Evolutionary conservation across 1,140 invertebrate species (phyloP).

Genomic region (Trachymyrmex septentrionalis): DNA sequence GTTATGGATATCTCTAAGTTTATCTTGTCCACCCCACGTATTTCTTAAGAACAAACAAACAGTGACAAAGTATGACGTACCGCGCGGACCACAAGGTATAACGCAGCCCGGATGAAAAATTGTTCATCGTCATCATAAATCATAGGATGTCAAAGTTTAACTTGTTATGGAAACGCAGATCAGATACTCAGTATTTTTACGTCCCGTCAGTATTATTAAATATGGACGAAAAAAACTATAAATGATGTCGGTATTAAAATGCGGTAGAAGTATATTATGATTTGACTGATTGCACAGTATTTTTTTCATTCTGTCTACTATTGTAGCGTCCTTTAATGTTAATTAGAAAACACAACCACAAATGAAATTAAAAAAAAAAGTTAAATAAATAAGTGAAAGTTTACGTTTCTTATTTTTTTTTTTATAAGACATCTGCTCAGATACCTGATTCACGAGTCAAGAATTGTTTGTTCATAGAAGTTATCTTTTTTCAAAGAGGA

Average conservation of each 20-base stretch:
- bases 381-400: neutral
- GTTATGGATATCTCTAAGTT: neutral
- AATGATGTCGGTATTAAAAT: neutral
- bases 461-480: slow-evolving; percentile 5
- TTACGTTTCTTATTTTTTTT: neutral
- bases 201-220: neutral
- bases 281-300: neutral
- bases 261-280: neutral
- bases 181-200: slow-evolving; percentile 21
- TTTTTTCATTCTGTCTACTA: neutral
- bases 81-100: slow-evolving; percentile 9
- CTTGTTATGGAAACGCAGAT: slow-evolving; percentile 38
- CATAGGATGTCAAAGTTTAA: slow-evolving; percentile 44
- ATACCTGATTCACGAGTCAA: neutral
- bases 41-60: slow-evolving; percentile 32
- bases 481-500: neutral
- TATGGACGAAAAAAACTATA: neutral
- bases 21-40: neutral
- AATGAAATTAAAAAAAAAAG: neutral
- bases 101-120: slow-evolving; percentile 49
- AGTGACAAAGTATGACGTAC: slow-evolving; percentile 48
- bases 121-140: slow-evolving; percentile 38
- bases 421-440: neutral
- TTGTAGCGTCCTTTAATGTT: neutral
- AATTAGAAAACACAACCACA: neutral